Evolutionary conservation across 2,113 vertebrate species (phyloP).

Genomic region (Oceanodroma tethys): DNA sequence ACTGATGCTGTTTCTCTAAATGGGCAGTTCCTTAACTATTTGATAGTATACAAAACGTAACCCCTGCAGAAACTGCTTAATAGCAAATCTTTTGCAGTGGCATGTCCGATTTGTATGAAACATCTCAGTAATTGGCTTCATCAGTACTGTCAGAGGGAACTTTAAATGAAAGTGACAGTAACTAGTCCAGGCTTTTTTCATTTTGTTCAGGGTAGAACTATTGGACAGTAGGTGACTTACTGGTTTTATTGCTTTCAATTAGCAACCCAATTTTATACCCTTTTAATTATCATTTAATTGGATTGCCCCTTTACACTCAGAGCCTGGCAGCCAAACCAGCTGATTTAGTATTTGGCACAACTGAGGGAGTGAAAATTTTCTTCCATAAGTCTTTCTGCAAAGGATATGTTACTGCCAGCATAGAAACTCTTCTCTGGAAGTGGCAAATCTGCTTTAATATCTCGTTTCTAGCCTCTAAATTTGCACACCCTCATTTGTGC

Average conservation of each 20-base stretch:
- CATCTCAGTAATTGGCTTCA: neutral
- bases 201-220: conserved; percentile 6
- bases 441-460: neutral
- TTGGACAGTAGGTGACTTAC: conserved; percentile 8
- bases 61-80: neutral
- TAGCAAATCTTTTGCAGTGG: neutral
- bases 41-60: neutral
- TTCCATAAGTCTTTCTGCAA: neutral
- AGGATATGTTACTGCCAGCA: neutral
- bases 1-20: neutral
- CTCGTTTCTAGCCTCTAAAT: neutral
- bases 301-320: neutral
- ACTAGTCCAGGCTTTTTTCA: neutral
- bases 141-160: neutral
- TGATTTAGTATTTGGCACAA: neutral
- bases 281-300: conserved; percentile 49
- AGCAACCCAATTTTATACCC: conserved; percentile 24
- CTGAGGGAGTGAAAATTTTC: neutral
- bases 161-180: conserved; percentile 19
- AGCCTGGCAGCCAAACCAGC: neutral
- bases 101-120: neutral
- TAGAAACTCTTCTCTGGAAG: neutral
- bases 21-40: neutral
- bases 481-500: neutral
- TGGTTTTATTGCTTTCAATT: conserved; percentile 31